Evolutionary conservation across 1,140 invertebrate genomes (phyloP).

Genomic region (Drosophila eugracilis): DNA sequence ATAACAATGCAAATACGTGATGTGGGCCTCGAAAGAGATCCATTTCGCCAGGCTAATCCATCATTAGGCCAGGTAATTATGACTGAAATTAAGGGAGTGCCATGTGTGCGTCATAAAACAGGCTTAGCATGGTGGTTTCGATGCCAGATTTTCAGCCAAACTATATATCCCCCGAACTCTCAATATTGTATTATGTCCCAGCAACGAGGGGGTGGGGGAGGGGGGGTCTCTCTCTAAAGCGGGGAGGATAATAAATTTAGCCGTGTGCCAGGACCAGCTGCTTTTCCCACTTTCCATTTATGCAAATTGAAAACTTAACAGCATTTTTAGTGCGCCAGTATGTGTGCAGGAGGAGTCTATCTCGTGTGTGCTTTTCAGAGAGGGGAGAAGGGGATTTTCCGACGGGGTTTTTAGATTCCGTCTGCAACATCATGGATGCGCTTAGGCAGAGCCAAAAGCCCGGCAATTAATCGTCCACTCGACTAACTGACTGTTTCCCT

Average conservation of each 20-base stretch:
- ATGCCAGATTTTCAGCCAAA: not conserved
- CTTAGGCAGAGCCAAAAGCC: conserved; percentile 10
- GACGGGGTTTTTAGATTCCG: not conserved
- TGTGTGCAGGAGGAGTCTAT: conserved; percentile 17
- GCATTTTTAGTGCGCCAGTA: conserved; percentile 53
- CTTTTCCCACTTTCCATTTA: conserved; percentile 47
- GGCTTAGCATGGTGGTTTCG: too few relatives aligned
- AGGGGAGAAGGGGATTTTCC: not conserved
- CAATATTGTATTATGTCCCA: too few relatives aligned
- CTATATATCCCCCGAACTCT: too few relatives aligned
- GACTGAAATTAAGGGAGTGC: conserved; percentile 52
- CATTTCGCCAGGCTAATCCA: conserved; percentile 40
- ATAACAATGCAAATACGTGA: conserved; percentile 65
- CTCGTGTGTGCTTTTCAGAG: not conserved
- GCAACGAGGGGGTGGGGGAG: too few relatives aligned
- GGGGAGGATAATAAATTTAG: conserved; percentile 49
- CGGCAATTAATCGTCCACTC: conserved; percentile 60
- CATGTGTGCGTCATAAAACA: conserved; percentile 41
- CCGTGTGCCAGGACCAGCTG: conserved; percentile 41
- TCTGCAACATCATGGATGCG: not conserved
- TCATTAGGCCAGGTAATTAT: conserved; percentile 64
- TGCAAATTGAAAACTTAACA: conserved; percentile 66
- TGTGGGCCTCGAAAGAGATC: conserved; percentile 48
- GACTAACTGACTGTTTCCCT: conserved; percentile 24
- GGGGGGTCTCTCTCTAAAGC: too few relatives aligned